A percentile compares a stretch with the other conserved stretches of the same genome.
Conservation (phyloP, 2,113 vertebrate species). For the Hydropotes inermis region DNA sequence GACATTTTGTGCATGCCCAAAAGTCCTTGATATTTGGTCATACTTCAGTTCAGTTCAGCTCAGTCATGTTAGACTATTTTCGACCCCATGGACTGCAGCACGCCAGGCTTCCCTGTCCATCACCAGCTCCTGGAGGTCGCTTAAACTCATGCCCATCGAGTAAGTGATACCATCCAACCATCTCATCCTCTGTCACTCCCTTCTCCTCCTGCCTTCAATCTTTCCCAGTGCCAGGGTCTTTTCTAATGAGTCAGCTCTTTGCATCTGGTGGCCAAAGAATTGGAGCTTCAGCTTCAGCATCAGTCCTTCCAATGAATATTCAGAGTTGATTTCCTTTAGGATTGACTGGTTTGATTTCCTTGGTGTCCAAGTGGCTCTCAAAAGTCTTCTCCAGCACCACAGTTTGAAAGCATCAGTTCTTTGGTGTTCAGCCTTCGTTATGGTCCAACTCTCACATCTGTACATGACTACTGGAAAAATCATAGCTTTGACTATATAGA, state of each 20-base stretch:
- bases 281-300: neutral
- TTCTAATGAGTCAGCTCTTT: neutral
- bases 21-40: neutral
- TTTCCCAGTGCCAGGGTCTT: neutral
- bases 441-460: neutral
- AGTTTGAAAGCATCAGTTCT: neutral
- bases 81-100: neutral
- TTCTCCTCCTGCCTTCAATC: neutral
- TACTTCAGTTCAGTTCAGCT: neutral
- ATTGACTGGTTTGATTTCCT: neutral
- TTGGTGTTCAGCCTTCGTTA: neutral
- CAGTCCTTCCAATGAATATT: neutral
- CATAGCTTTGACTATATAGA: neutral
- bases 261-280: neutral
- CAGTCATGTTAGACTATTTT: neutral
- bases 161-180: neutral
- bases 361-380: neutral
- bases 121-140: rapidly evolving
- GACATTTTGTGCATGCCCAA: neutral
- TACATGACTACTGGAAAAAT: neutral
- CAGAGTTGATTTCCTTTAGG: neutral
- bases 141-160: neutral
- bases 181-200: neutral
- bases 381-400: neutral
- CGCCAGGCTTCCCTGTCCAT: neutral